These are phyloP conservation scores for Crepidodera aurea DNA, from an alignment of 2,888 invertebrate genomes.

Conservation along the genomic window DNA sequence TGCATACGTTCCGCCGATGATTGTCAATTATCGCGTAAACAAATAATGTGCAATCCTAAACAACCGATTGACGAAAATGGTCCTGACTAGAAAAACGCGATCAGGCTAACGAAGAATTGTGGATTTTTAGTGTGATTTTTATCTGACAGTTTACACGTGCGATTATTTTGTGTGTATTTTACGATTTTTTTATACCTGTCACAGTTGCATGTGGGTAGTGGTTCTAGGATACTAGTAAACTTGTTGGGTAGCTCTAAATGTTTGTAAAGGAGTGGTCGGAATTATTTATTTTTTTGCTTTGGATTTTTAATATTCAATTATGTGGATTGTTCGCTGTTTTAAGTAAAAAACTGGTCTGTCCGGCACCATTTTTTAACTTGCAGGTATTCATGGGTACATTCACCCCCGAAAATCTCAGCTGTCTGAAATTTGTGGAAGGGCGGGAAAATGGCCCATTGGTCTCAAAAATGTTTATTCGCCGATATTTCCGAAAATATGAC, in stretches of 20 bases:
- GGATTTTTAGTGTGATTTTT: too few species aligned
- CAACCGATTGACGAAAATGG: neutral
- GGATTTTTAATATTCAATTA: neutral
- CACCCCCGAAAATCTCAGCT: too few species aligned
- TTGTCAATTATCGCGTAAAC: slow-evolving; percentile 11
- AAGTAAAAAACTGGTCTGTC: too few species aligned
- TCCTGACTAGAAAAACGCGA: neutral
- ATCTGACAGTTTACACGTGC: neutral
- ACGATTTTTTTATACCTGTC: slow-evolving; percentile 3
- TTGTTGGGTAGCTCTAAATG: slow-evolving; percentile 24
- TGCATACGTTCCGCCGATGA: neutral
- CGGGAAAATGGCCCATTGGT: too few species aligned
- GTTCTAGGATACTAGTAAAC: slow-evolving; percentile 24
- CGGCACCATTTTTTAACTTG: too few species aligned
- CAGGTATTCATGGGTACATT: too few species aligned
- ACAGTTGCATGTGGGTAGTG: slow-evolving; percentile 18
- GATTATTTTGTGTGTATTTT: neutral
- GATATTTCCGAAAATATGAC: too few species aligned
- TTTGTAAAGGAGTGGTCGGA: slow-evolving; percentile 34
- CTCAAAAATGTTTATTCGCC: too few species aligned
- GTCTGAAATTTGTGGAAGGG: too few species aligned
- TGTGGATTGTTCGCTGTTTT: too few species aligned
- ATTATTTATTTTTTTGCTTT: slow-evolving; percentile 17
- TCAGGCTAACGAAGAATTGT: neutral
- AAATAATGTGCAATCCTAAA: slow-evolving; percentile 1